Conservation (phyloP, 2,113 vertebrate genomes). For the Platichthys flesus region DNA sequence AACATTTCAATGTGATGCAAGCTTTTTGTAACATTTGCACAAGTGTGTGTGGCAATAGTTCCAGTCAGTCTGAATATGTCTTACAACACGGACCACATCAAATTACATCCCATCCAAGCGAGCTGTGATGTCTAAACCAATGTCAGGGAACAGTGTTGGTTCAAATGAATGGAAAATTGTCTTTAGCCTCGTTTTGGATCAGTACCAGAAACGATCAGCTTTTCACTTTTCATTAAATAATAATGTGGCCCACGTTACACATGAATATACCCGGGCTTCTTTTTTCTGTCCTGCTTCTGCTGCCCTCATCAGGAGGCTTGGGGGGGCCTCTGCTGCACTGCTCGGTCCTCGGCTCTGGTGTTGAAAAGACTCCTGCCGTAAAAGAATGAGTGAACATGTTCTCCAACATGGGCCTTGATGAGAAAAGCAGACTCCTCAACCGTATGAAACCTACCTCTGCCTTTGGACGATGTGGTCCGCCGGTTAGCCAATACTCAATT, state of each 20-base stretch:
- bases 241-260: constrained; percentile 46
- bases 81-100: constrained; percentile 46
- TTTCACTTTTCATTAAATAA: constrained; percentile 53
- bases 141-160: constrained; percentile 31
- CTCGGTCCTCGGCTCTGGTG: constrained; percentile 54
- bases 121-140: constrained; percentile 20
- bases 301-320: constrained; percentile 70
- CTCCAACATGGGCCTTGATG: constrained; percentile 60
- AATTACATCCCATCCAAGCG: constrained; percentile 40
- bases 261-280: constrained; percentile 34
- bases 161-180: constrained; percentile 56
- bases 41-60: constrained; percentile 55
- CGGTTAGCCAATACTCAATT: constrained; percentile 53
- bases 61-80: constrained; percentile 52
- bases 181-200: constrained; percentile 28
- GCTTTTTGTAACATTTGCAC: constrained; percentile 43
- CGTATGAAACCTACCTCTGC: constrained; percentile 53
- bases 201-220: constrained; percentile 35
- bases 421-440: constrained; percentile 66
- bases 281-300: constrained; percentile 56
- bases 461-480: constrained; percentile 56
- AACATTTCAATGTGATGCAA: constrained; percentile 66
- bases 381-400: constrained; percentile 70
- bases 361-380: constrained; percentile 62
- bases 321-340: constrained; percentile 32